phyloP scores from a whole-genome alignment of 2,888 invertebrate species.

The Eupithecia abbreviata region DNA sequence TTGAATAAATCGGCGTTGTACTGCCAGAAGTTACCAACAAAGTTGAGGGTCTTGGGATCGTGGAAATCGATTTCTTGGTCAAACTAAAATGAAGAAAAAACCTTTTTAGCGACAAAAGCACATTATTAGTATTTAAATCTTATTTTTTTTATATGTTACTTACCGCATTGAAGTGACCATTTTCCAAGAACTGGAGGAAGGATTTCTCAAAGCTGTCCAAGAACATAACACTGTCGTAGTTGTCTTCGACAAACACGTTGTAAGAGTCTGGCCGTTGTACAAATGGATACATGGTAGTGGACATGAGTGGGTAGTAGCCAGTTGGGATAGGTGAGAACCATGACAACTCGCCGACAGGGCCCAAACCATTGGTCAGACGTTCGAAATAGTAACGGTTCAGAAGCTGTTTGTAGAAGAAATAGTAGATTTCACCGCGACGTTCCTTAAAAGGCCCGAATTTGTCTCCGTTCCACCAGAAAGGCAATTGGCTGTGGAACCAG shows the following conservation, averaged over 20 bases:
- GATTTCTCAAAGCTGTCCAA: constrained; percentile 85
- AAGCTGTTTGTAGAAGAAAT: constrained; percentile 87
- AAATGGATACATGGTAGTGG: constrained; percentile 69
- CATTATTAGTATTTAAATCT: background rate
- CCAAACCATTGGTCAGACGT: constrained; percentile 86
- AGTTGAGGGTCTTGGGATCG: constrained; percentile 77
- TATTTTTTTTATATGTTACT: constrained; percentile 10
- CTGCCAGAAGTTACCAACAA: constrained; percentile 83
- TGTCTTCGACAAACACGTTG: constrained; percentile 79
- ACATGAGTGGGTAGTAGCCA: constrained; percentile 63
- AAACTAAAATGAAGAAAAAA: constrained; percentile 56
- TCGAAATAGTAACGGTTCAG: constrained; percentile 88
- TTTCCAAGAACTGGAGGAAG: constrained; percentile 77
- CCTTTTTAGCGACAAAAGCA: background rate
- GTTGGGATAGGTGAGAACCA: constrained; percentile 84
- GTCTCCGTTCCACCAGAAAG: constrained; percentile 85
- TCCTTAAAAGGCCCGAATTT: constrained; percentile 77
- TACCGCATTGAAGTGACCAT: constrained; percentile 85
- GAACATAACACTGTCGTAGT: constrained; percentile 76
- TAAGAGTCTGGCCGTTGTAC: constrained; percentile 85
- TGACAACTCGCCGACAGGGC: constrained; percentile 85
- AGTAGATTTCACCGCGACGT: constrained; percentile 86
- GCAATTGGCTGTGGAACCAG: constrained; percentile 85
- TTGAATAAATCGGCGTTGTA: constrained; percentile 79
- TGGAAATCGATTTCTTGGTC: constrained; percentile 65